Base-by-base conservation (phyloP, 1,140 invertebrate species). In the Leptonema lineaticorne region DNA sequence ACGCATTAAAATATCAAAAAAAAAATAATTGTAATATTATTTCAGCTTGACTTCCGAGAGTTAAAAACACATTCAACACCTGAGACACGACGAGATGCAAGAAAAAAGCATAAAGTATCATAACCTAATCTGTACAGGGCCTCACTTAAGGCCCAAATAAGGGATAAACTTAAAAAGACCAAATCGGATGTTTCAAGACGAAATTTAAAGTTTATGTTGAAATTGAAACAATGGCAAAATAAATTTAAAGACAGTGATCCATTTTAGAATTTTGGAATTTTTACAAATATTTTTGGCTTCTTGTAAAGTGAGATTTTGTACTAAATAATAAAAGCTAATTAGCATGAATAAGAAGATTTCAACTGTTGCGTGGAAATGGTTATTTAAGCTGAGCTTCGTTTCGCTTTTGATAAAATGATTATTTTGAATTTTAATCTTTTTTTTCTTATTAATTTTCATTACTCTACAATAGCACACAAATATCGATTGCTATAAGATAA, bases 21-120 rank as follows among this genome's bases (percentile, higher is more conserved):
- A 26, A 2, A 24, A 26, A 2, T 53, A 2, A 26, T 26, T 53
- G 1, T 22, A 48, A 37, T 67, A 29, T 30, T 29, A 27, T 75
- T 74, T 2, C 70, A 86, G 85, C 78, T 85, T 69, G 84, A 85
- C 72, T 82, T 79, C 66, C 77, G 85, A 69, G 85, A 86, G 74
- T 75, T 86, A 45, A 85, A 85, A 63, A 81, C 82, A 6, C 82
- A 84, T 48, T 74, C 81, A 2, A 74, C 76, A 29, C 80, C 73
- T 16, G 85, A 86, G 41, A 77, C 79, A 27, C 77, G 84, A 63
- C 76, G 78, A 30, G 85, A 86, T 73, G 81, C 80, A 4, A 83
- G 83, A 74, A 85, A 85, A 73, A 85, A 85, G 70, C 79, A 84
- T 67, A 86, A 86, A 78, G 78, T 79, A 16, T 82, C 84, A 78